phyloP scores from a whole-genome alignment of 2,113 vertebrate species.

The Spilogale gracilis region DNA sequence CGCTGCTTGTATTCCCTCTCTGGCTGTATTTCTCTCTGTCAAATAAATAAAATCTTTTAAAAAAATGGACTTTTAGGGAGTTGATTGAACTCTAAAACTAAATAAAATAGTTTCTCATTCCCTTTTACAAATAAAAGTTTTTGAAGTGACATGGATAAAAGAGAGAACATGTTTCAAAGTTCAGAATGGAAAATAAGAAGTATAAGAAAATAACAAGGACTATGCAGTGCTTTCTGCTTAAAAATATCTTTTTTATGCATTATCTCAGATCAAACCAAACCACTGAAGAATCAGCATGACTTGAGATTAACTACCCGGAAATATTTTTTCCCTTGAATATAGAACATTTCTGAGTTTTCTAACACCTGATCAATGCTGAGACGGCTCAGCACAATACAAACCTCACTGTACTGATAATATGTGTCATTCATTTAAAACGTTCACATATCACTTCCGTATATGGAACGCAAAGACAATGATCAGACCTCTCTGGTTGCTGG shows the following conservation, averaged over 20 bases:
- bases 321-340: conserved; percentile 42
- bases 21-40: too few relatives aligned
- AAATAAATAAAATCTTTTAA: too few relatives aligned
- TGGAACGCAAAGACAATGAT: background rate
- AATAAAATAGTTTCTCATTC: background rate
- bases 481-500: background rate
- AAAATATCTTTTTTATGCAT: background rate
- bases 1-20: too few relatives aligned
- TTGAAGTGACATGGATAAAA: background rate
- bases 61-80: background rate
- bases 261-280: conserved; percentile 51
- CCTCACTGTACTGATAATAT: background rate
- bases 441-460: background rate
- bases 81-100: background rate
- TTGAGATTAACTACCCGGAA: conserved; percentile 41
- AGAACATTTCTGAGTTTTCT: conserved; percentile 32
- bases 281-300: background rate
- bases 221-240: background rate
- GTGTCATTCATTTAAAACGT: background rate
- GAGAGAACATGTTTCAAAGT: conserved; percentile 37
- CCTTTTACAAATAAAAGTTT: conserved; percentile 31
- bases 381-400: background rate
- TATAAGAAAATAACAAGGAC: background rate
- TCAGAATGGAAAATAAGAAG: conserved; percentile 5
- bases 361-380: background rate